phyloP scores from a whole-genome alignment of 2,888 invertebrate species.

The Venustoraphidia nigricollis region DNA sequence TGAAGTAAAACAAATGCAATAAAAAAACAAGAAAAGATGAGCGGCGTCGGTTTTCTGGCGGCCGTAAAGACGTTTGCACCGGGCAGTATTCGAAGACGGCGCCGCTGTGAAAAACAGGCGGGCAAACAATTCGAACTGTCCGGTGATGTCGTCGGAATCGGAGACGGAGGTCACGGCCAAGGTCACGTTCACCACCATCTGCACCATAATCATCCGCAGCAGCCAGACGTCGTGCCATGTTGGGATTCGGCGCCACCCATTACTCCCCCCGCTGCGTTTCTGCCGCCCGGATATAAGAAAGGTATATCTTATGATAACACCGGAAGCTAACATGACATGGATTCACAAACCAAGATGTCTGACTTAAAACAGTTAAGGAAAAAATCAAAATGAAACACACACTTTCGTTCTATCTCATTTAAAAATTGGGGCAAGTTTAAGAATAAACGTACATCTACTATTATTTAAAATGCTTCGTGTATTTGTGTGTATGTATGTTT shows the following conservation, averaged over 20 bases:
- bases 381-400: too few relatives aligned
- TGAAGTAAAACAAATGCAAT: not conserved
- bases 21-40: conserved; percentile 24
- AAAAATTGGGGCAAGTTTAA: too few relatives aligned
- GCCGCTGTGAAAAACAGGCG: conserved; percentile 45
- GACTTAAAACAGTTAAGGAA: too few relatives aligned
- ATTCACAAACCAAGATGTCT: conserved; percentile 14
- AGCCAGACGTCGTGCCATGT: conserved; percentile 37
- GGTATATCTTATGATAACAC: conserved; percentile 18
- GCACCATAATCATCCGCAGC: conserved; percentile 10
- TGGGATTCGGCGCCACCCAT: conserved; percentile 46
- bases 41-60: conserved; percentile 39
- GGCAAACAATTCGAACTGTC: conserved; percentile 24
- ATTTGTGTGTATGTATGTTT: too few relatives aligned
- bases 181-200: not conserved
- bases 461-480: too few relatives aligned
- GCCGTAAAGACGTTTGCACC: conserved; percentile 51
- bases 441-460: too few relatives aligned
- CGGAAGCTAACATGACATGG: conserved; percentile 20
- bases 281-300: conserved; percentile 40
- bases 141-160: conserved; percentile 15
- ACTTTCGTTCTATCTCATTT: too few relatives aligned
- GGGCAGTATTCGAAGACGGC: conserved; percentile 38
- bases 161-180: not conserved
- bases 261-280: conserved; percentile 51